These are phyloP conservation scores for Pegoplata infirma DNA, from an alignment of 2,888 invertebrate species.

Conservation along the genomic window DNA sequence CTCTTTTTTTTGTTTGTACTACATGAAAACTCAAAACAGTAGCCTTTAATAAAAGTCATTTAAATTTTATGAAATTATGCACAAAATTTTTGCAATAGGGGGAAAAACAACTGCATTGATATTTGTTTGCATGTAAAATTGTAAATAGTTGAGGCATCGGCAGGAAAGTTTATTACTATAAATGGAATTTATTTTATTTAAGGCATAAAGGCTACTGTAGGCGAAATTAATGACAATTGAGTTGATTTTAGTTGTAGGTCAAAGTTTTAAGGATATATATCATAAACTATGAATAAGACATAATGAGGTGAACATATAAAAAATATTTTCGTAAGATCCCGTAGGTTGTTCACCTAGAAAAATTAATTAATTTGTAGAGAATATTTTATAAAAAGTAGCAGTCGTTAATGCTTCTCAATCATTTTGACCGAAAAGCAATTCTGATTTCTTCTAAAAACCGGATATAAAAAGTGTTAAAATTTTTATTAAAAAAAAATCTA, in stretches of 20 bases:
- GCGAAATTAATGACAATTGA: not conserved
- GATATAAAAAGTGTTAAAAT: no score
- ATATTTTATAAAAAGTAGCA: no score
- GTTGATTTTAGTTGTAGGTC: not conserved
- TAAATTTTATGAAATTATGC: conserved; percentile 47
- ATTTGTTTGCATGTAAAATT: not conserved
- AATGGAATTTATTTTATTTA: not conserved
- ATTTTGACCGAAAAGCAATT: no score
- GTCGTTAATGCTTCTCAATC: no score
- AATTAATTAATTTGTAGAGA: no score
- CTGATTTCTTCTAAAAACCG: no score
- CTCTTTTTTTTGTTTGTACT: conserved; percentile 17
- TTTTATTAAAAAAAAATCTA: no score
- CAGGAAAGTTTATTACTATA: not conserved
- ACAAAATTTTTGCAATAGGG: not conserved
- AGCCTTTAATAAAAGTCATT: conserved; percentile 51
- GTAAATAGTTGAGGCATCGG: not conserved
- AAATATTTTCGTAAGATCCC: no score
- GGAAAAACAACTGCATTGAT: not conserved
- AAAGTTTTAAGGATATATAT: not conserved
- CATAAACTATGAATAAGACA: no score
- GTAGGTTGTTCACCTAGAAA: no score
- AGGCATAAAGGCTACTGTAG: not conserved
- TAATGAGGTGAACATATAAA: no score
- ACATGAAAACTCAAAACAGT: conserved; percentile 40